Evolutionary conservation across 2,113 vertebrate species (phyloP), one percentile per base, ranked within the genome.

Genomic region (Clarias magur): DNA sequence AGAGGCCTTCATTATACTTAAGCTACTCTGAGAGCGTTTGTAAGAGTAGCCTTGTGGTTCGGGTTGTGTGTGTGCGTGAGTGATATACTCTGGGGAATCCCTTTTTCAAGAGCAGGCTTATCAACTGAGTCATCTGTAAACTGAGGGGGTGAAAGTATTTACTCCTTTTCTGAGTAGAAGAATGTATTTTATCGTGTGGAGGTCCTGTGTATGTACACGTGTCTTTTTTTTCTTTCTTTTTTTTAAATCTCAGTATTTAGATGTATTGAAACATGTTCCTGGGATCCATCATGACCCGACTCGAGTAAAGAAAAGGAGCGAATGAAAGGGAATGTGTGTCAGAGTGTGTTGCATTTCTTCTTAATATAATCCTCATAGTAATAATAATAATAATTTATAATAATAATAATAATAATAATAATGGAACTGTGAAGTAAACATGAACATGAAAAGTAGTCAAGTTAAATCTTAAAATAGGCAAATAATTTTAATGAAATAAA

Each of bases 101-200:
- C 85, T 90, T 79, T 82, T 80, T 85, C 25, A 85, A 63, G 65
- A 90, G 65, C 81, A 87, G 17, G 34, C 27, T 86, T 85, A 88
- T 85, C 84, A 57, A 63, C n/a, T 90, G 82, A 90, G 87, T 90
- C 89, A 90, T 87, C 83, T 88, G 78, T 88, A 88, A 89, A 88
- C 70, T 48, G 68, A 82, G 85, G 48, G 48, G 78, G 63, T 87
- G 27, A 82, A 84, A 76, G 65, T 84, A 84, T 85, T 86, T 88
- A 83, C 80, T 88, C 53, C 53, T 89, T 88, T 86, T 67, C 19
- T 82, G 30, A 63, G 23, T 13, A 42, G 63, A 60, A 56, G 62
- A 15, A 48, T 72, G 79, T 83, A 56, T 75, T 48, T 76, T 34
- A 34, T 27, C 34, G 16, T 30, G 63, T 85, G 83, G 62, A 68